Evolutionary conservation across 2,888 invertebrate species (phyloP), one percentile per base, ranked within the genome.

Genomic region (Yponomeuta sedellus): DNA sequence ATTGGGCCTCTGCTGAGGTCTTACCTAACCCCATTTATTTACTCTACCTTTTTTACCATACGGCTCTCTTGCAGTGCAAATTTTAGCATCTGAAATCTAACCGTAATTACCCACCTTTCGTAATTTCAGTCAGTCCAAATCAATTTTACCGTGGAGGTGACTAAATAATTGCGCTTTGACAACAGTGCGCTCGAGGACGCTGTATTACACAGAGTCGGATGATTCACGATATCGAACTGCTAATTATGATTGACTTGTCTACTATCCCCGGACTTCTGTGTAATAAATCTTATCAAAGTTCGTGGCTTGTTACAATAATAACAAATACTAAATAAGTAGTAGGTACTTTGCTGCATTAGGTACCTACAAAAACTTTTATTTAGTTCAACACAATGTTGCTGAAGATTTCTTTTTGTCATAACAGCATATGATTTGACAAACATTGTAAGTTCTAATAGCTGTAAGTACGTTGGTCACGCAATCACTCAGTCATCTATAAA

Each of bases 21-120:
- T 88, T 89, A 87, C 86, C 80, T 83, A 85, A 88, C 77, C 72
- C 72, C 71, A 77, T 80, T 82, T 79, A 81, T 72, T 77, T 73
- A 79, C 78, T 57, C 25, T 57, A 25, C 44, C 44, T 10, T 86
- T 83, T 73, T 80, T 75, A 74, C 71, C 71, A 74, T 74, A 73
- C 68, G 67, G 70, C 71, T 71, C 70, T 71, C 77, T 80, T 82
- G 82, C 81, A 73, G 75, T 77, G 76, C 70, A 72, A 78, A 77
- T 76, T 77, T 75, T 75, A 71, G 69, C 69, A 74, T 52, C 44
- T 0, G 16, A 75, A 74, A 75, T 73, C 67, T 67, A 71, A 10
- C 20, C 19, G 19, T 58, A 11, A 58, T 61, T 61, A 61, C 34
- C 34, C 34, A 34, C 34, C 61, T 61, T 61, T 28, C 28, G 61